Base-by-base conservation (phyloP, 23 tunicate species). In the Styela clava region DNA sequence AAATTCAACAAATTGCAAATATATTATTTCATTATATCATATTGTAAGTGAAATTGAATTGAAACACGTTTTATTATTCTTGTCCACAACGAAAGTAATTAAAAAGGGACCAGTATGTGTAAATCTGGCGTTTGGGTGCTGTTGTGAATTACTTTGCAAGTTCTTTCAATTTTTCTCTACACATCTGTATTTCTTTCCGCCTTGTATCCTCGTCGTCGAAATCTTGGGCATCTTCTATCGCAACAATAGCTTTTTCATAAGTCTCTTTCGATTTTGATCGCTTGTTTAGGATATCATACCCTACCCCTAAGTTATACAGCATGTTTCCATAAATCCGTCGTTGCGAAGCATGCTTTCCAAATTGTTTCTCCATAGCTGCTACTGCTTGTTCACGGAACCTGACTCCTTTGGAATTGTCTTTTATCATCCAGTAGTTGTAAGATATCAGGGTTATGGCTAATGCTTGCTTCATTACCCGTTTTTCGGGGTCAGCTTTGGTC, bases 271-370 rank as follows among this genome's bases (percentile, higher is more conserved):
- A 9, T 65, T 65, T 24, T 65, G 29, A 24, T 7, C 31, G 29
- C 7, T 65, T 65, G 70, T 65, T 65, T 16, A 65, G 16, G 3
- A 65, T 65, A 65, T 24, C 70, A 16, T 65, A 65, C 7, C 70
- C 70, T 9, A 65, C 70, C 5, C 70, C 70, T 3, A 65, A 7
- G 70, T 65, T 65, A 65, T 65, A 65, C 29, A 24, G 16, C 30
- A 27, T 65, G 16, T 65, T 65, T 9, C 70, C 29, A 65, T 65
- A 65, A 27, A 65, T 65, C 31, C 70, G 29, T 3, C 70, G 70
- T 16, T 65, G 70, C 29, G 29, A 24, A 3, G 70, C 70, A 27
- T 3, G 30, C 7, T 9, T 3, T 7, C 18, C 16, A 16, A 65
- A 65, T 27, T 24, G 30, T 7, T 27, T 7, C 9, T 65, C 70